A percentile compares a stretch with the other conserved stretches of the same genome.
These are phyloP conservation scores for Brevimyrus niger DNA, from an alignment of 2,113 vertebrate species.

Conservation along the genomic window DNA sequence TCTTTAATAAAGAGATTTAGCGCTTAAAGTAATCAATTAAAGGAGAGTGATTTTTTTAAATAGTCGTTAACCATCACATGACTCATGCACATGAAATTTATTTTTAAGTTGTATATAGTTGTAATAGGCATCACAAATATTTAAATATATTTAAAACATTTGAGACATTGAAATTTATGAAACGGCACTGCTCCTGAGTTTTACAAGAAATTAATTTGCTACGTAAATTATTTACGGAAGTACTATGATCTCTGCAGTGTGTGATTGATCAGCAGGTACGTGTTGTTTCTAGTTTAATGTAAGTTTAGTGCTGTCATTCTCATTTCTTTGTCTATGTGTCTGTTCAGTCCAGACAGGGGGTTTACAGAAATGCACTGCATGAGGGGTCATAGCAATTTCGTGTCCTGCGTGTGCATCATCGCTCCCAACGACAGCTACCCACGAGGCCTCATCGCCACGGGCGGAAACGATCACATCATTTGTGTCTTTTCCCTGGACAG, in stretches of 20 bases:
- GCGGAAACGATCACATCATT: constrained; percentile 90
- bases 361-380: constrained; percentile 89
- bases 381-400: constrained; percentile 89
- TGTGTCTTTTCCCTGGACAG: constrained; percentile 83
- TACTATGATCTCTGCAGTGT: background rate
- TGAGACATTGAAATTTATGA: background rate
- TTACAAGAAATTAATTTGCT: background rate
- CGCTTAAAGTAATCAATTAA: background rate
- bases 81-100: background rate
- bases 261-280: background rate
- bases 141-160: background rate
- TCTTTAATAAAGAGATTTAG: background rate
- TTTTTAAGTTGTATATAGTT: background rate
- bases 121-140: background rate
- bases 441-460: constrained; percentile 84
- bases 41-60: background rate
- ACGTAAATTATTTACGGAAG: background rate
- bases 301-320: background rate
- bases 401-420: constrained; percentile 90
- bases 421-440: constrained; percentile 82
- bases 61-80: background rate
- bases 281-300: background rate
- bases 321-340: constrained; percentile 2
- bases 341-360: constrained; percentile 71
- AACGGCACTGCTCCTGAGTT: background rate